A percentile compares a stretch with the other conserved stretches of the same genome.
Conservation (phyloP, 2,888 invertebrate genomes). For the Amphipoea lucens region DNA sequence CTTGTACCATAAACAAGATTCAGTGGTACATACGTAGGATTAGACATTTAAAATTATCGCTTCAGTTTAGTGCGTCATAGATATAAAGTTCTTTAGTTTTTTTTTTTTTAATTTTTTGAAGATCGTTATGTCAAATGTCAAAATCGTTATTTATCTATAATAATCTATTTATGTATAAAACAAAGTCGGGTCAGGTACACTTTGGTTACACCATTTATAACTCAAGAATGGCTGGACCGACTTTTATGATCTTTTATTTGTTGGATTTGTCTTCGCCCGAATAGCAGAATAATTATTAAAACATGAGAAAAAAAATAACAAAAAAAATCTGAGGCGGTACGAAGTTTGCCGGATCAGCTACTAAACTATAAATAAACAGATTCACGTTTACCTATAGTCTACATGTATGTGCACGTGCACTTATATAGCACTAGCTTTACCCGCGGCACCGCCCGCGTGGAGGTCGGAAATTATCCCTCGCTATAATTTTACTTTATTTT, state of each 20-base stretch:
- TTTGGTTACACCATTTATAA: too few species aligned
- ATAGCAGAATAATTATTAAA: too few species aligned
- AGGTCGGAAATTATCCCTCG: not conserved
- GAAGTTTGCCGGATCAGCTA: too few species aligned
- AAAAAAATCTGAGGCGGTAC: too few species aligned
- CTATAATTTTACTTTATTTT: too few species aligned
- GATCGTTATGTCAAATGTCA: not conserved
- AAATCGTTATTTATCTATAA: not conserved
- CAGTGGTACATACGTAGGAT: constrained; percentile 18
- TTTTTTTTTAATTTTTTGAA: not conserved
- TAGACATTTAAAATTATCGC: constrained; percentile 19
- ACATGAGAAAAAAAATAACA: too few species aligned
- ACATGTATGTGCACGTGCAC: not conserved
- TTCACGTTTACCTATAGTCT: not conserved
- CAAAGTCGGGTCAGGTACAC: too few species aligned
- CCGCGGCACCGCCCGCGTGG: too few species aligned
- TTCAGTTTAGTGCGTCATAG: constrained; percentile 27
- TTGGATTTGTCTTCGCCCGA: too few species aligned
- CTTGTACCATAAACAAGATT: constrained; percentile 41
- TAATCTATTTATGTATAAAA: too few species aligned
- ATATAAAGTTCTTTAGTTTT: not conserved
- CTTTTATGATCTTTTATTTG: too few species aligned
- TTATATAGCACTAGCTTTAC: not conserved
- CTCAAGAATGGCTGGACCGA: too few species aligned
- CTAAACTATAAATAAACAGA: not conserved